phyloP scores from a whole-genome alignment of 2,888 invertebrate species.

The Opisthograptis luteolata region DNA sequence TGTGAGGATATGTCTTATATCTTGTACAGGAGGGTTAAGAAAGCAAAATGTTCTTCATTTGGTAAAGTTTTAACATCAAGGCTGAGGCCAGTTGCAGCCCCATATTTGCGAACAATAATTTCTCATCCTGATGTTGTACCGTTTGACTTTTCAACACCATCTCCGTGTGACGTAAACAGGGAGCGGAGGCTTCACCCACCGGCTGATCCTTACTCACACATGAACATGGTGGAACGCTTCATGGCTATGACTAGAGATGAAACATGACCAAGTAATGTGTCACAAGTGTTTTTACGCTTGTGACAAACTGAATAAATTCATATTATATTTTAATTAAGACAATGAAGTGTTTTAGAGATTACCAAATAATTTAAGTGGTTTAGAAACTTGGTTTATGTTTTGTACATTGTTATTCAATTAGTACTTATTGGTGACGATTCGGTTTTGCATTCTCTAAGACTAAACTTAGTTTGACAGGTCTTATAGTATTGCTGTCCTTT shows the following conservation, averaged over 20 bases:
- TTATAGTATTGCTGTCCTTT: too few species aligned
- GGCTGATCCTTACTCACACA: conserved; percentile 23
- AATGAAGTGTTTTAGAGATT: too few species aligned
- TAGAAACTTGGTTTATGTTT: too few species aligned
- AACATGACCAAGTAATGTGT: too few species aligned
- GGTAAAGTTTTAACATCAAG: conserved; percentile 65
- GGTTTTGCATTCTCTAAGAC: too few species aligned
- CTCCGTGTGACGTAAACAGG: conserved; percentile 67
- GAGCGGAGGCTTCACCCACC: conserved; percentile 53
- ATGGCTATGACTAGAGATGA: conserved; percentile 30
- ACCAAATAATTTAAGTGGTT: too few species aligned
- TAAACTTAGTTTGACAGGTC: too few species aligned
- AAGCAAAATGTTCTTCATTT: conserved; percentile 62
- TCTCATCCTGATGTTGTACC: conserved; percentile 41
- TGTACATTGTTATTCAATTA: too few species aligned
- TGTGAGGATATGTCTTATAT: conserved; percentile 67
- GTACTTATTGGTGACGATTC: too few species aligned
- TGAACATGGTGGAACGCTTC: conserved; percentile 35
- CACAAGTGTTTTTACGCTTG: too few species aligned
- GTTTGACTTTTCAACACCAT: conserved; percentile 67
- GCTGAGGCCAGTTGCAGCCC: conserved; percentile 58
- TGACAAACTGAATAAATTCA: too few species aligned
- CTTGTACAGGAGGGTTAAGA: conserved; percentile 50
- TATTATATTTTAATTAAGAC: too few species aligned
- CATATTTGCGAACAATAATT: conserved; percentile 55